These are phyloP conservation scores for Asbolus verrucosus DNA, from an alignment of 1,140 invertebrate genomes.

Conservation along the genomic window DNA sequence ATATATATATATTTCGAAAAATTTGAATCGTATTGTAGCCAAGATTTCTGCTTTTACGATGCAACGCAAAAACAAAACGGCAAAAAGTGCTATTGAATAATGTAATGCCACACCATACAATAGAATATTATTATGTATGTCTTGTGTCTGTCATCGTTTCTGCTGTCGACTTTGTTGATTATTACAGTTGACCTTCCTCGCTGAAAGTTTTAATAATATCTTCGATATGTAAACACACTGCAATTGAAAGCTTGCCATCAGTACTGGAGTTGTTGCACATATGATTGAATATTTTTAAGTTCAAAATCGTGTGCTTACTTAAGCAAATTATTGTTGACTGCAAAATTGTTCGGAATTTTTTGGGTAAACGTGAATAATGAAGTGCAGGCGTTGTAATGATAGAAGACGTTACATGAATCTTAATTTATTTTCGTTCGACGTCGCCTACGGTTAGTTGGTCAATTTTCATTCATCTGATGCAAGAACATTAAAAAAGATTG, in stretches of 20 bases:
- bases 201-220: constrained; percentile 22
- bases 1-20: no score
- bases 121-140: no score
- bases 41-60: no score
- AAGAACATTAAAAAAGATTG: not conserved
- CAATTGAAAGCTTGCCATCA: constrained; percentile 10
- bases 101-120: no score
- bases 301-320: constrained; percentile 1
- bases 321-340: not conserved
- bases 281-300: no score
- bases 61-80: no score
- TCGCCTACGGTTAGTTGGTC: constrained; percentile 21
- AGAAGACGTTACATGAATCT: not conserved
- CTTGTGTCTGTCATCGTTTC: no score
- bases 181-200: not conserved
- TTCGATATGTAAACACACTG: constrained; percentile 7
- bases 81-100: no score
- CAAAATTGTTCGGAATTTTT: constrained; percentile 23
- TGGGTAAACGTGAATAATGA: constrained; percentile 15
- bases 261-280: no score
- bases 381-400: constrained; percentile 14
- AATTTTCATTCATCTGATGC: constrained; percentile 29
- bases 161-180: no score
- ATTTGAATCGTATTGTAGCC: no score
- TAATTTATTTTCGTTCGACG: constrained; percentile 5